Base-by-base conservation (phyloP, 1,140 invertebrate species). In the Chrysopa pallens region DNA sequence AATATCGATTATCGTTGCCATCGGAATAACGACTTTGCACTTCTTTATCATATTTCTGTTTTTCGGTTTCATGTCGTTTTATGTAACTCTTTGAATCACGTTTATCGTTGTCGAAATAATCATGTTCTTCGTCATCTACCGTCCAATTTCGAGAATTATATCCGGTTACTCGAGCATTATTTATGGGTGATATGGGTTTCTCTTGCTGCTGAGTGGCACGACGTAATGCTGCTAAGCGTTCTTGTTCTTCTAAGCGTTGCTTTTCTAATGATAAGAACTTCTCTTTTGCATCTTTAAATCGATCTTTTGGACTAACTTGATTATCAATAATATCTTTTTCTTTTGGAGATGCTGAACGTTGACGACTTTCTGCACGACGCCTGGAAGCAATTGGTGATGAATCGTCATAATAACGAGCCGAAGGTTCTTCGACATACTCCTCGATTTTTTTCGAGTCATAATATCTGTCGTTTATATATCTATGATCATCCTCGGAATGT, bases 211-310 rank as follows among this genome's bases (percentile, higher is more conserved):
- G 17, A 23, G 17, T 23, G 6, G 17, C 38, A 15, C 39, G 15
- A 27, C 37, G 9, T 11, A 17, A 11, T 2, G 41, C n/a, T n/a
- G 14, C 44, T 36, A 56, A 53, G 9, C 54, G 52, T 12, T 57
- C 58, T 42, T 75, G 68, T 37, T 62, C 58, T 46, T 69, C 66
- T 41, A 74, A 69, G 35, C 75, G 68, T 47, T 80, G 75, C 46
- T 74, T 66, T 58, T 87, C 82, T 62, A 86, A 69, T 15, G 76
- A 72, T 54, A 78, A 68, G 52, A 86, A 85, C 59, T 84, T 84
- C 54, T 85, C 80, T 57, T 84, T 85, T 35, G 82, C 81, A 51
- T 84, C 81, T 50, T 83, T 78, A 56, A 85, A 85, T 33, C 83
- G 69, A 47, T 85, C 81, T 43, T 78, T 68, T 1, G 80, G 80